phyloP scores from a whole-genome alignment of 2,888 invertebrate genomes.

The Pristionchus japonicus region DNA sequence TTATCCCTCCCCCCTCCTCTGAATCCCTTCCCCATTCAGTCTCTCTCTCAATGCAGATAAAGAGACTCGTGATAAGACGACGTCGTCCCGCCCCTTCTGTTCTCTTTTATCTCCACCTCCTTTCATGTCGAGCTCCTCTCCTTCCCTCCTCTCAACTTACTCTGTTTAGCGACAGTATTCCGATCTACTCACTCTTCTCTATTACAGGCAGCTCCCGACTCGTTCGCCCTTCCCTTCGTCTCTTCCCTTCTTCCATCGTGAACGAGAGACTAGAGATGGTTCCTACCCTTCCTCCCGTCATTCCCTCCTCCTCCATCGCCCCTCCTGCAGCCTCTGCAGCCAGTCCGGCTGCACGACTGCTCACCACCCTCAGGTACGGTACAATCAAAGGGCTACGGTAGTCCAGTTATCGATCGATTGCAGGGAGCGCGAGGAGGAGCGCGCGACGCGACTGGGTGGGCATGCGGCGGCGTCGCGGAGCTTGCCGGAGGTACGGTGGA shows the following conservation, averaged over 20 bases:
- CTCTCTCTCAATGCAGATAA: not conserved
- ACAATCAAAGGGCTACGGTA: not conserved
- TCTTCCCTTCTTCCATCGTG: not conserved
- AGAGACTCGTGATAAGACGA: not conserved
- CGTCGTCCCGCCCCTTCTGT: not conserved
- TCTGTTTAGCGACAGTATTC: not conserved
- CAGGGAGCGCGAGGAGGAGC: conserved; percentile 39
- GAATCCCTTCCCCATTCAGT: not conserved
- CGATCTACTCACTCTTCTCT: not conserved
- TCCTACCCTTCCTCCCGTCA: not conserved
- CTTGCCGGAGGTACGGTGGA: conserved; percentile 32
- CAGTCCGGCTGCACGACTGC: conserved; percentile 14
- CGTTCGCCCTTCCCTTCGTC: not conserved
- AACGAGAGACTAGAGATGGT: not conserved
- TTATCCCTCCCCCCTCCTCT: not conserved
- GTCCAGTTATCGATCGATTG: not conserved
- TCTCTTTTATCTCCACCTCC: not conserved
- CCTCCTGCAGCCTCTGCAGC: conserved; percentile 13
- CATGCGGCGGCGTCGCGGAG: conserved; percentile 26
- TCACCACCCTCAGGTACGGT: conserved; percentile 21
- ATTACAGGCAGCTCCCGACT: conserved; percentile 35
- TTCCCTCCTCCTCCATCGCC: not conserved
- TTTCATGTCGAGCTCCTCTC: not conserved
- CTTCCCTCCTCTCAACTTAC: not conserved
- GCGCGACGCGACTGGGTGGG: conserved; percentile 11